Conservation (phyloP, 2,113 vertebrate genomes). For the Eonycteris spelaea region DNA sequence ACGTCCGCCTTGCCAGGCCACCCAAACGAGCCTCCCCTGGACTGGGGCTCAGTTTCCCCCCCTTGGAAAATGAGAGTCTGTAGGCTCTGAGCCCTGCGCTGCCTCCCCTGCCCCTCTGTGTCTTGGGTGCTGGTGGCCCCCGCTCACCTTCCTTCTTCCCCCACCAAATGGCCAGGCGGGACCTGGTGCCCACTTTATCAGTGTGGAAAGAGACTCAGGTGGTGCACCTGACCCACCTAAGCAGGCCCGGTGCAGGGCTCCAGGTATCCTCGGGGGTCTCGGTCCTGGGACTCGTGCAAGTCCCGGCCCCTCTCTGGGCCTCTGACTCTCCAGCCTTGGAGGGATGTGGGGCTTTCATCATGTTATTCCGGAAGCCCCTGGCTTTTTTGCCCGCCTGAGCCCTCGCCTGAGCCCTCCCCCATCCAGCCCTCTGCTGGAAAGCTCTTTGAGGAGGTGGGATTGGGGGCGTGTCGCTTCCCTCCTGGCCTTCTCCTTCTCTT, state of each 20-base stretch:
- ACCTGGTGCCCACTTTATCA: neutral
- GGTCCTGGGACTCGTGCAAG: neutral
- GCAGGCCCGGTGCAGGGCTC: accelerated
- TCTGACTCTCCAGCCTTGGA: neutral
- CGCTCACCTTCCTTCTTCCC: neutral
- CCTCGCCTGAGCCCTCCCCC: neutral
- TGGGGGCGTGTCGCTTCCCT: neutral
- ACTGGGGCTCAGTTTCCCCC: neutral
- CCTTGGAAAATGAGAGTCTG: neutral
- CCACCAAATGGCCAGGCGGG: neutral
- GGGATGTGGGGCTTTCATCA: neutral
- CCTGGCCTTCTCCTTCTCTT: neutral
- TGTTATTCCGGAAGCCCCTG: neutral
- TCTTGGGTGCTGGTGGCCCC: neutral
- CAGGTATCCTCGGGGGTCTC: neutral
- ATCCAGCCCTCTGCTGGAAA: neutral
- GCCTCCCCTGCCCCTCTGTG: too few relatives aligned
- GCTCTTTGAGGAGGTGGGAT: neutral
- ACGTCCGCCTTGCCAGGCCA: neutral
- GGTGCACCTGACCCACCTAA: too few relatives aligned
- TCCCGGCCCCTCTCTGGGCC: neutral
- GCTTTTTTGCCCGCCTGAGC: neutral
- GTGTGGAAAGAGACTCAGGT: neutral
- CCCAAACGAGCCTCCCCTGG: neutral
- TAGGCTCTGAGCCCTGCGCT: neutral